A percentile compares a stretch with the other conserved stretches of the same genome.
Evolutionary conservation across 2,888 invertebrate species (phyloP).

Genomic region (Drosophila subquinaria): DNA sequence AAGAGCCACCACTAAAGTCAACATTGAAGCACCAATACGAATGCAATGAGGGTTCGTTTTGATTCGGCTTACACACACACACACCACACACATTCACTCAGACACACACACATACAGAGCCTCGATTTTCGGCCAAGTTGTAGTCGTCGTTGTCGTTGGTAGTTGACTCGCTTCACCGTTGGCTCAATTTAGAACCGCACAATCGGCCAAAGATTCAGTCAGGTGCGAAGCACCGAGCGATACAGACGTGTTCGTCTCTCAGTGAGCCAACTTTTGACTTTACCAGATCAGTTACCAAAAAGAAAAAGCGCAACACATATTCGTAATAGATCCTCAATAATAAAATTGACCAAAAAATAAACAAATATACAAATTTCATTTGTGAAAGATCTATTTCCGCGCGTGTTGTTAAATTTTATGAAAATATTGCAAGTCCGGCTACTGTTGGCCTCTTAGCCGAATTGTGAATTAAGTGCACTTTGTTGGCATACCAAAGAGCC

Average conservation of each 20-base stretch:
- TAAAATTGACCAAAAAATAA: conserved; percentile 4
- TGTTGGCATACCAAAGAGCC: conserved; percentile 17
- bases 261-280: conserved; percentile 55
- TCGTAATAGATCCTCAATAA: conserved; percentile 9
- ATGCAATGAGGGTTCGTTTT: conserved; percentile 72
- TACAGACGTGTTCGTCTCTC: conserved; percentile 84
- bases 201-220: conserved; percentile 85
- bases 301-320: conserved; percentile 15
- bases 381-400: conserved; percentile 4
- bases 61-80: conserved; percentile 67
- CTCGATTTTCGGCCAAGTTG: conserved; percentile 75
- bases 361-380: conserved; percentile 2
- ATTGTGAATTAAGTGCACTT: conserved; percentile 17
- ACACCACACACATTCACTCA: conserved; percentile 28
- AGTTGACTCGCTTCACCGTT: conserved; percentile 72
- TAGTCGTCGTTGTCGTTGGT: conserved; percentile 29
- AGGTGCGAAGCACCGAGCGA: conserved; percentile 86
- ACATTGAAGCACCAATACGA: conserved; percentile 61
- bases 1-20: conserved; percentile 69
- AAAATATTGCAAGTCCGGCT: conserved; percentile 13
- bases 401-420: conserved; percentile 23
- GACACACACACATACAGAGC: conserved; percentile 34
- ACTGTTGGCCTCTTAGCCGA: background rate
- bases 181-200: conserved; percentile 83
- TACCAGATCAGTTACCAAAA: conserved; percentile 51